These are phyloP conservation scores for Fragum sueziense DNA, from an alignment of 2,888 invertebrate genomes.

Conservation along the genomic window DNA sequence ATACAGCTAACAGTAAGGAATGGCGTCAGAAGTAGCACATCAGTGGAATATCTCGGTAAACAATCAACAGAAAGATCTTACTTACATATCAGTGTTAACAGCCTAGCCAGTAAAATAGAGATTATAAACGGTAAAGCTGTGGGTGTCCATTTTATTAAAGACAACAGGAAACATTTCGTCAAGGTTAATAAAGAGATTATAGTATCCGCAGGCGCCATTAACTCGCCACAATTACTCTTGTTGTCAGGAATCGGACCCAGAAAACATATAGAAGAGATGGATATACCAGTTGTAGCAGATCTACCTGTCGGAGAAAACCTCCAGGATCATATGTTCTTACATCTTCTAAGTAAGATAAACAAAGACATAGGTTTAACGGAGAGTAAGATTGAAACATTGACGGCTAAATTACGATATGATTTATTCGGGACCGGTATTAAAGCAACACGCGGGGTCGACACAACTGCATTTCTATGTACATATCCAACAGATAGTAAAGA, in stretches of 20 bases:
- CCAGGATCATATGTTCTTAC: conserved; percentile 30
- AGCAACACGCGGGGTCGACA: conserved; percentile 44
- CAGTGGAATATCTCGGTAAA: conserved; percentile 2
- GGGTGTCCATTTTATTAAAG: conserved; percentile 68
- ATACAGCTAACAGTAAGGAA: neutral
- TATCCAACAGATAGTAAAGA: conserved; percentile 20
- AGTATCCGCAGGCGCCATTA: conserved; percentile 79
- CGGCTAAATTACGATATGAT: conserved; percentile 25
- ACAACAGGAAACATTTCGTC: conserved; percentile 58
- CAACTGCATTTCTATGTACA: conserved; percentile 41
- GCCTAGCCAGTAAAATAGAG: conserved; percentile 66
- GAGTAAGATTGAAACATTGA: conserved; percentile 30
- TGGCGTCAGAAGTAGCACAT: conserved; percentile 10
- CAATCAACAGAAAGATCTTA: conserved; percentile 17
- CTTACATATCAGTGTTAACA: conserved; percentile 26
- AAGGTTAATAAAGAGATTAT: conserved; percentile 72
- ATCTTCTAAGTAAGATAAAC: conserved; percentile 29
- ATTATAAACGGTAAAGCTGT: conserved; percentile 64
- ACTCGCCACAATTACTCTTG: conserved; percentile 72
- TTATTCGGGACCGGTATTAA: conserved; percentile 39
- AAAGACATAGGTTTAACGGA: conserved; percentile 30
- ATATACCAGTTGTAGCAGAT: conserved; percentile 75
- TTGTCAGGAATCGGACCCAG: conserved; percentile 12
- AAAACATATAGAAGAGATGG: conserved; percentile 73
- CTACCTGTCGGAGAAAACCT: conserved; percentile 67